These are phyloP conservation scores for Cinclus cinclus DNA, from an alignment of 2,113 vertebrate genomes.

Conservation along the genomic window DNA sequence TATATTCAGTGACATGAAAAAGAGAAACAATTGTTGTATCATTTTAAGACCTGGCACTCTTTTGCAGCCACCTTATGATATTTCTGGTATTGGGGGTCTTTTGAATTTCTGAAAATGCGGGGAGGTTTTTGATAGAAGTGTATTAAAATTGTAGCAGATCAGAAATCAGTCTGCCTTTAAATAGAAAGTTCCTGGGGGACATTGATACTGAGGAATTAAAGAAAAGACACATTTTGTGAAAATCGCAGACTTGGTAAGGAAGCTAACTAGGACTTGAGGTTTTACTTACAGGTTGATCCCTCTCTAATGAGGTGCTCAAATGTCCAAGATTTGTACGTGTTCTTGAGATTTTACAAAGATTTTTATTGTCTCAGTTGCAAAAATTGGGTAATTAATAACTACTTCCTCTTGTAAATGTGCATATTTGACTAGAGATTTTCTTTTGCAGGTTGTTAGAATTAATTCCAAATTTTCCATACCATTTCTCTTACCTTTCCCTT, in stretches of 20 bases:
- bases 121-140: not conserved
- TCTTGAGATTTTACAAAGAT: not conserved
- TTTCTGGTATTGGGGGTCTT: not conserved
- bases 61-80: not conserved
- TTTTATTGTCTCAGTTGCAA: not conserved
- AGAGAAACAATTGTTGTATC: not conserved
- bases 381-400: not conserved
- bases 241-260: not conserved
- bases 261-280: not conserved
- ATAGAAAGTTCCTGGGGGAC: not conserved
- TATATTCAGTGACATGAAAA: not conserved
- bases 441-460: not conserved
- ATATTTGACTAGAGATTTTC: not conserved
- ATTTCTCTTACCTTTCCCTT: not conserved
- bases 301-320: not conserved
- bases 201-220: not conserved
- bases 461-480: not conserved
- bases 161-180: not conserved
- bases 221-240: not conserved
- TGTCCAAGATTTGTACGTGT: fast-evolving
- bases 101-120: not conserved
- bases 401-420: not conserved
- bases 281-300: not conserved
- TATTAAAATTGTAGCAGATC: not conserved
- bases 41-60: not conserved